A percentile compares a stretch with the other conserved stretches of the same genome.
These are phyloP conservation scores for Macaria liturata DNA, from an alignment of 2,888 invertebrate genomes.

Conservation along the genomic window DNA sequence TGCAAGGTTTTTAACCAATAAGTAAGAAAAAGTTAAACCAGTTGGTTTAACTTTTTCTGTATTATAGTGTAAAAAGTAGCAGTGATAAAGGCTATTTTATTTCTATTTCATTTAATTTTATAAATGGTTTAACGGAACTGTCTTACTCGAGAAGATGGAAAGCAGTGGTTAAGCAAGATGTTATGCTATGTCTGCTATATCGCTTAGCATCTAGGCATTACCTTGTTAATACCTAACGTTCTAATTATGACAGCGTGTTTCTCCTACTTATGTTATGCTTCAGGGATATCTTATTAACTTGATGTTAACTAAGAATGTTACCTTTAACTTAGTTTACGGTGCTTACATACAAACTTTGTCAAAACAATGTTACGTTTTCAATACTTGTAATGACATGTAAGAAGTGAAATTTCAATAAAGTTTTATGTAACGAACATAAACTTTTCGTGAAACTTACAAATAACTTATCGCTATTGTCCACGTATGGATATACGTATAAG, in stretches of 20 bases:
- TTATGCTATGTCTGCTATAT: slow-evolving; percentile 5
- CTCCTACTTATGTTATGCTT: slow-evolving; percentile 7
- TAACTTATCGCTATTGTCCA: too few relatives aligned
- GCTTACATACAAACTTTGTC: too few relatives aligned
- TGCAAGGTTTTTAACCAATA: too few relatives aligned
- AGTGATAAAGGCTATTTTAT: too few relatives aligned
- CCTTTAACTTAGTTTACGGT: background rate
- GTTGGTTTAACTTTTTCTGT: too few relatives aligned
- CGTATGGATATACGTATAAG: too few relatives aligned
- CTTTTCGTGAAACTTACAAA: too few relatives aligned
- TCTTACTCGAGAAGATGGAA: slow-evolving; percentile 1
- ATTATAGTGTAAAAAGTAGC: too few relatives aligned
- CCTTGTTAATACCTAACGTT: slow-evolving; percentile 48
- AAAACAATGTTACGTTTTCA: too few relatives aligned
- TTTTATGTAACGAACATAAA: background rate
- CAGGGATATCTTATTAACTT: slow-evolving; percentile 23
- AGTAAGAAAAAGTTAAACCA: too few relatives aligned
- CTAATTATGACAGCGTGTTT: slow-evolving; percentile 24
- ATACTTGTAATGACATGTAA: slow-evolving; percentile 6
- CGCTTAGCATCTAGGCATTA: slow-evolving; percentile 38
- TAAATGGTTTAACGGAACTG: background rate
- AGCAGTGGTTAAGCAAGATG: slow-evolving; percentile 17
- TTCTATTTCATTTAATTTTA: too few relatives aligned
- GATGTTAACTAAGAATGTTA: slow-evolving; percentile 29
- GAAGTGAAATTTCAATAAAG: background rate